Evolutionary conservation across 2,113 vertebrate species (phyloP).

Genomic region (Fregetta grallaria): DNA sequence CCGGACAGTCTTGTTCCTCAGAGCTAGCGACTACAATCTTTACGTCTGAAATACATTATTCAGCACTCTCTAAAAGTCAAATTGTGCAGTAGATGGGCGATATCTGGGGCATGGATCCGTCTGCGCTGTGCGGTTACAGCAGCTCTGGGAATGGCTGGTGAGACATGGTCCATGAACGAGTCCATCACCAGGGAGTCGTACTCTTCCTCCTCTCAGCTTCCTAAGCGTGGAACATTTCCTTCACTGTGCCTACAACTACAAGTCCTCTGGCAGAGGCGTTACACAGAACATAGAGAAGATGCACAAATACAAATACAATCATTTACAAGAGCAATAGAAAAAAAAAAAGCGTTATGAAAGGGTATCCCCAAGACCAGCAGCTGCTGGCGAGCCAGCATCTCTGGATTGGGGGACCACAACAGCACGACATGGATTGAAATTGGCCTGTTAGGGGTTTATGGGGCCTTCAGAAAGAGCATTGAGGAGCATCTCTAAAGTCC

Average conservation of each 20-base stretch:
- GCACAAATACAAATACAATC: neutral
- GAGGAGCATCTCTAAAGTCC: neutral
- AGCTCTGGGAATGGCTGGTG: neutral
- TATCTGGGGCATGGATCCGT: fast-evolving
- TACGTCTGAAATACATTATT: no score
- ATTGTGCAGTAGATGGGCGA: fast-evolving
- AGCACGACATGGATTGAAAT: neutral
- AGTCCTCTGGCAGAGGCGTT: neutral
- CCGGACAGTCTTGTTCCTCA: neutral
- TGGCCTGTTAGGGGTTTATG: fast-evolving
- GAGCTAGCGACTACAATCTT: fast-evolving
- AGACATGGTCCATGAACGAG: fast-evolving
- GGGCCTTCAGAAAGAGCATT: neutral
- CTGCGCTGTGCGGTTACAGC: neutral
- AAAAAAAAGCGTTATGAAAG: neutral
- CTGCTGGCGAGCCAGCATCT: neutral
- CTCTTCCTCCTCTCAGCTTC: neutral
- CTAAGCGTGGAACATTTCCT: fast-evolving
- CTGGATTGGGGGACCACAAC: neutral
- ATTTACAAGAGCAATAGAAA: neutral
- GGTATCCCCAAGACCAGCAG: neutral
- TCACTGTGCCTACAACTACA: fast-evolving
- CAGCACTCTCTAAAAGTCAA: neutral
- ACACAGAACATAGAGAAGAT: neutral
- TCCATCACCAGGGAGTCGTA: neutral